Conservation (phyloP, 1,140 invertebrate species). For the Pseudomyrmex gracilis region DNA sequence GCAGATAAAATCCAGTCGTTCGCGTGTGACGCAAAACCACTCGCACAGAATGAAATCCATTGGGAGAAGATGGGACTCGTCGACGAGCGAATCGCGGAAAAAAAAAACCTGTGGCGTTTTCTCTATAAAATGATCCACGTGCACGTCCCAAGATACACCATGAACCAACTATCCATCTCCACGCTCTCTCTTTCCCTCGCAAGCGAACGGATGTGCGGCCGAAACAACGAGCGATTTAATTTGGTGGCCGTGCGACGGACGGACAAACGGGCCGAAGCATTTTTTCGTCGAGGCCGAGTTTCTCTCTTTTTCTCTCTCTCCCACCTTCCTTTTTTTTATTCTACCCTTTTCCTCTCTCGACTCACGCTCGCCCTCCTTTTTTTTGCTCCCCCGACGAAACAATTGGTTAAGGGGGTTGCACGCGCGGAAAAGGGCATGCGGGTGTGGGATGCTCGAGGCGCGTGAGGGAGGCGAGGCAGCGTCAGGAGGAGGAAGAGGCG, state of each 20-base stretch:
- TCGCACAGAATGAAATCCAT: too few species aligned
- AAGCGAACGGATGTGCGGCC: conserved; percentile 57
- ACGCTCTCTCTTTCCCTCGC: background rate
- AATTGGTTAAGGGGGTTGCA: conserved; percentile 59
- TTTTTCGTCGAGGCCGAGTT: conserved; percentile 66
- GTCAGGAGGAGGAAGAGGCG: background rate
- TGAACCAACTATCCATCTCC: conserved; percentile 20
- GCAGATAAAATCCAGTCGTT: too few species aligned
- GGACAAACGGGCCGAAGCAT: conserved; percentile 57
- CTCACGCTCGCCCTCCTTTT: conserved; percentile 50
- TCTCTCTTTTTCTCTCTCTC: conserved; percentile 27
- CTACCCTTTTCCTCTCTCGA: conserved; percentile 15
- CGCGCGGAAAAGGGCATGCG: conserved; percentile 20
- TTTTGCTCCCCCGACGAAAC: conserved; percentile 66
- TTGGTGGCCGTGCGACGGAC: conserved; percentile 63
- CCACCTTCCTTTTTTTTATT: background rate
- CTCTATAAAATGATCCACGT: conserved; percentile 43
- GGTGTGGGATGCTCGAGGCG: conserved; percentile 27
- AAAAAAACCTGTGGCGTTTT: conserved; percentile 56
- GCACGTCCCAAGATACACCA: conserved; percentile 42
- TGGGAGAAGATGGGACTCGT: background rate
- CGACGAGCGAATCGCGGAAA: background rate
- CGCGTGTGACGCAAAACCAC: too few species aligned
- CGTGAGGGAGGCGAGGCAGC: conserved; percentile 26
- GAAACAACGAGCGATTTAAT: conserved; percentile 72